Base-by-base conservation (phyloP, 2,797 vertebrate species). In the Allobates femoralis region DNA sequence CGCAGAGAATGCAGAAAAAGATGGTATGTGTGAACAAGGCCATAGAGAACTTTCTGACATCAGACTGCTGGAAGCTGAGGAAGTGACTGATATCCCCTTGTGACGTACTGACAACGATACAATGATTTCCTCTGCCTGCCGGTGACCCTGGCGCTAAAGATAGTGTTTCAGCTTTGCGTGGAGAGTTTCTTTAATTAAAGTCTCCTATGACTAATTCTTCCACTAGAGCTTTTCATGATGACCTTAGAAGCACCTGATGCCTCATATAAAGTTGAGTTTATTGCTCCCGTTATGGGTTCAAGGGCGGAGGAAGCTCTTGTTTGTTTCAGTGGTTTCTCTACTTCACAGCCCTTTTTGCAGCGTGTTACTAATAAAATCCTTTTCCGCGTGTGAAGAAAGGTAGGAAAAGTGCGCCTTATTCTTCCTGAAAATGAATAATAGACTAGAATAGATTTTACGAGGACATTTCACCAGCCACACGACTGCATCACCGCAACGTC, bases 161-260 rank as follows among this genome's bases (percentile, higher is more conserved):
- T 2, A 5, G 15, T 3, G 28, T 30, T 30, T 23, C 2, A 7
- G 2, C 32, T 67, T 34, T 67, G 28, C 26, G 10, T 37, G 10
- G 69, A 46, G 23, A 23, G 16, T 46, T 73, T 10, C 23, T 50
- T 50, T 74, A 74, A 16, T 50, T n/a, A 5, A 74, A 73, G 69
- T n/a, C 67, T 32, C 64, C 64, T 34, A 23, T 46, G 69, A 73
- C 37, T 74, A 74, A 50, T 26, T 12, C 21, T 7, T 26, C 16
- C 50, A 26, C 15, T 23, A 50, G 14, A 46, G 12, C 34, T 74
- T 74, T 50, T 73, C 41, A 6, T 74, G 46, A 16, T 74, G 69
- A 74, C 69, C 69, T 74, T n/a, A 46, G 26, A 74, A 15, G 69
- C 69, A 74, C 69, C 69, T 46, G 69, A 74, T n/a, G 26, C 69